Conservation (phyloP, 2,888 invertebrate species). For the Agriopis leucophaearia region DNA sequence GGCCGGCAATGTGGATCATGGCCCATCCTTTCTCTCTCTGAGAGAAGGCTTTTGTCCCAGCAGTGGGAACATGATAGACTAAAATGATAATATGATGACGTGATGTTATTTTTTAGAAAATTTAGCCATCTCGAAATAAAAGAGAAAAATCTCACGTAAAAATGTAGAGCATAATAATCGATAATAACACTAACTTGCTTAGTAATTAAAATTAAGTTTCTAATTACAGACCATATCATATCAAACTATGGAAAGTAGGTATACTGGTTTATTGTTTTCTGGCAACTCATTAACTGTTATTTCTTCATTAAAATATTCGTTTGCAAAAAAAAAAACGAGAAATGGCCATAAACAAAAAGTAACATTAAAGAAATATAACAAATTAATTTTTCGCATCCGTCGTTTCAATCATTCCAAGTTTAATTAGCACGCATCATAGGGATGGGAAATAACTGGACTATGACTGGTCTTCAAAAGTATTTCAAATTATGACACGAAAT, state of each 20-base stretch:
- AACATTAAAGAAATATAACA: conserved; percentile 45
- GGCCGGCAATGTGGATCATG: too few species aligned
- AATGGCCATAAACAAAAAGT: conserved; percentile 33
- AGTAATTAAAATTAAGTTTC: too few species aligned
- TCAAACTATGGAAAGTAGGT: not conserved
- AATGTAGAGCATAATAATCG: too few species aligned
- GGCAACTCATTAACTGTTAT: conserved; percentile 11
- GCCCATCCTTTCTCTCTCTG: too few species aligned
- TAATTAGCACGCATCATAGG: conserved; percentile 61
- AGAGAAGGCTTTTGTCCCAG: too few species aligned
- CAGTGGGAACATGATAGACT: too few species aligned
- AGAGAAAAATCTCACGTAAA: too few species aligned
- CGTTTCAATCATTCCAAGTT: conserved; percentile 64
- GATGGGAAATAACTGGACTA: conserved; percentile 29
- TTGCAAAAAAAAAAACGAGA: conserved; percentile 42
- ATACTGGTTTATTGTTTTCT: not conserved
- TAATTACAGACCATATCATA: not conserved
- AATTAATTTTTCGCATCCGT: conserved; percentile 57
- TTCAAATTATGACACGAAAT: too few species aligned
- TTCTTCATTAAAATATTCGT: conserved; percentile 26
- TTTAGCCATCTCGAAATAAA: too few species aligned
- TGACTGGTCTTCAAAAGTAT: not conserved
- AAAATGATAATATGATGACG: too few species aligned
- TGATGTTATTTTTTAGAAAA: too few species aligned
- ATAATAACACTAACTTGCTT: too few species aligned